These are phyloP conservation scores for Carterocephalus palaemon DNA, from an alignment of 2,888 invertebrate genomes.

Conservation along the genomic window DNA sequence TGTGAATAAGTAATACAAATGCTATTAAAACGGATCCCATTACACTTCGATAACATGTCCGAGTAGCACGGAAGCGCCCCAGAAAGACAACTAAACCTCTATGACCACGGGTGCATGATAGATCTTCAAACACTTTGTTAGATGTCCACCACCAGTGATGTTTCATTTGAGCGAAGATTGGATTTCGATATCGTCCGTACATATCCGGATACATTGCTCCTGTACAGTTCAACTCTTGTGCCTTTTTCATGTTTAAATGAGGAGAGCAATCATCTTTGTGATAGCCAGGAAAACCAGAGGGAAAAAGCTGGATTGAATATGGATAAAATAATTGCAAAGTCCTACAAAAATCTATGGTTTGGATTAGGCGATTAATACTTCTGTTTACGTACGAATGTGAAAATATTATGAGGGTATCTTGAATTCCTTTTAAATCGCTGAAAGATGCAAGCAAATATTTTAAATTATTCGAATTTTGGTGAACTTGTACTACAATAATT, in stretches of 20 bases:
- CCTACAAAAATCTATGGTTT: constrained; percentile 49
- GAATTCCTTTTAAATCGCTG: constrained; percentile 44
- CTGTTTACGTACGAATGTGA: constrained; percentile 50
- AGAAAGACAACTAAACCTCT: constrained; percentile 47
- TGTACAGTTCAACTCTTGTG: constrained; percentile 41
- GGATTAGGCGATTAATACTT: constrained; percentile 41
- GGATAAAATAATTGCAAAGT: constrained; percentile 57
- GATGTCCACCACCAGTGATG: constrained; percentile 64
- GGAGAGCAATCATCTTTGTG: constrained; percentile 40
- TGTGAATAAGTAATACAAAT: constrained; percentile 25
- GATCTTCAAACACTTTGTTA: constrained; percentile 50
- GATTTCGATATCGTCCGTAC: constrained; percentile 45
- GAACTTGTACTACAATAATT: constrained; percentile 45
- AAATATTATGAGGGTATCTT: constrained; percentile 49
- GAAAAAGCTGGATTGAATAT: constrained; percentile 47
- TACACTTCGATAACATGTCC: constrained; percentile 10
- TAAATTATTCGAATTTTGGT: constrained; percentile 39
- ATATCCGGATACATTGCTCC: constrained; percentile 43
- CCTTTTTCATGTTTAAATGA: constrained; percentile 34
- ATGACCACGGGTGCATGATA: constrained; percentile 36
- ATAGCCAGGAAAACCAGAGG: constrained; percentile 45
- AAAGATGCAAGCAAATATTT: constrained; percentile 48
- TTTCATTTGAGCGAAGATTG: constrained; percentile 42
- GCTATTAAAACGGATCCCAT: constrained; percentile 19
- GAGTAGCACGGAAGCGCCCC: not conserved